Evolutionary conservation across 2,888 invertebrate genomes (phyloP).

Genomic region (Conchocele bisecta): DNA sequence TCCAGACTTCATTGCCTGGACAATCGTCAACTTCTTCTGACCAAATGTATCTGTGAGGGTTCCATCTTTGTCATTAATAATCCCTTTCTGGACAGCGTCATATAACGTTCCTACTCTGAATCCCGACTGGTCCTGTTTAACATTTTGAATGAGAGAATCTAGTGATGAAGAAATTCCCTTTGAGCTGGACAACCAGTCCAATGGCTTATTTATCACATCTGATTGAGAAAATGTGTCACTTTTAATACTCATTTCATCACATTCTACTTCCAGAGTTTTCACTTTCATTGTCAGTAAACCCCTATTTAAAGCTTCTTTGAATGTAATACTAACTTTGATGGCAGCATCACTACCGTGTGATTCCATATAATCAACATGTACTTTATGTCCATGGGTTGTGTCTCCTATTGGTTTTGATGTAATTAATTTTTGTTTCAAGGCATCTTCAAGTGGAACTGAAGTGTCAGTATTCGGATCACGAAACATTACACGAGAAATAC

Average conservation of each 20-base stretch:
- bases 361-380: too few species aligned
- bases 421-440: slow-evolving; percentile 42
- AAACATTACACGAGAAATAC: slow-evolving; percentile 83
- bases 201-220: slow-evolving; percentile 28
- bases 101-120: slow-evolving; percentile 62
- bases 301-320: slow-evolving; percentile 52
- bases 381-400: background rate
- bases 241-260: slow-evolving; percentile 49
- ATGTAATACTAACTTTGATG: too few species aligned
- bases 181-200: slow-evolving; percentile 62
- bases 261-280: slow-evolving; percentile 17
- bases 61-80: slow-evolving; percentile 51
- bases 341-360: too few species aligned
- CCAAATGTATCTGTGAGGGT: slow-evolving; percentile 64
- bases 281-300: slow-evolving; percentile 44
- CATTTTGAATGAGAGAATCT: slow-evolving; percentile 68
- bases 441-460: slow-evolving; percentile 51
- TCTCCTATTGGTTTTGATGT: slow-evolving; percentile 1
- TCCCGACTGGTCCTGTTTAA: slow-evolving; percentile 55
- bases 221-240: slow-evolving; percentile 51
- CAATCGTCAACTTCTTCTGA: slow-evolving; percentile 83
- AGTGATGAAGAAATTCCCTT: slow-evolving; percentile 71
- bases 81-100: slow-evolving; percentile 62
- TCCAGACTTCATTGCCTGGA: slow-evolving; percentile 84
- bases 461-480: slow-evolving; percentile 42